Evolutionary conservation across 2,888 invertebrate genomes (phyloP).

Genomic region (Teleogryllus oceanicus): DNA sequence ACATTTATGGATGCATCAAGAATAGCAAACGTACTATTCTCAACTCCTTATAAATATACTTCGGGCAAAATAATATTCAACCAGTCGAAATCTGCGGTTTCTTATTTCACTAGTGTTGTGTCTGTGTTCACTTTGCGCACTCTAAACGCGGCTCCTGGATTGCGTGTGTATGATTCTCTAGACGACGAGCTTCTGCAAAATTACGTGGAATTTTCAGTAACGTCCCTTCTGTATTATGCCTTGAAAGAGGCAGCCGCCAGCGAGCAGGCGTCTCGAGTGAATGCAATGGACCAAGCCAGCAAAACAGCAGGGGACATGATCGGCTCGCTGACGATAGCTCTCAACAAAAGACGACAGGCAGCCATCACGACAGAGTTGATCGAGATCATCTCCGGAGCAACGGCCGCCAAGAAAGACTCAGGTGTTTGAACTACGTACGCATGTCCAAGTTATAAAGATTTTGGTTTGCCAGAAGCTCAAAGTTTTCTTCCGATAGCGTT

Average conservation of each 20-base stretch:
- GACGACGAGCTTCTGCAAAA: constrained; percentile 87
- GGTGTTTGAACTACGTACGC: too few species aligned
- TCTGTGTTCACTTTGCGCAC: constrained; percentile 64
- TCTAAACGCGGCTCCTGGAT: constrained; percentile 71
- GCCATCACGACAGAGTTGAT: constrained; percentile 97
- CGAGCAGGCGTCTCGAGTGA: constrained; percentile 98
- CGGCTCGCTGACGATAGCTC: constrained; percentile 90
- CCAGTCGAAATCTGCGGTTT: constrained; percentile 89
- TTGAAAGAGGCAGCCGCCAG: constrained; percentile 98
- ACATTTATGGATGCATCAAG: constrained; percentile 86
- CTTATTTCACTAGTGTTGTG: constrained; percentile 74
- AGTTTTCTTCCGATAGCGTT: too few species aligned
- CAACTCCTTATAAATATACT: constrained; percentile 68
- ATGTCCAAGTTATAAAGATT: too few species aligned
- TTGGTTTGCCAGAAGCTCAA: too few species aligned
- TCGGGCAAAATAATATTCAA: constrained; percentile 91
- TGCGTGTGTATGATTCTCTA: constrained; percentile 86
- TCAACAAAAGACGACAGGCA: constrained; percentile 98
- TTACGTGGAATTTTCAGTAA: constrained; percentile 93
- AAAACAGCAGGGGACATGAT: constrained; percentile 99
- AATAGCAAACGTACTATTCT: constrained; percentile 77
- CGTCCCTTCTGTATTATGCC: constrained; percentile 87
- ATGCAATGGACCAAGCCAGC: constrained; percentile 98
- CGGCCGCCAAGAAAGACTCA: constrained; percentile 54
- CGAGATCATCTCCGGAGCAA: constrained; percentile 98